A percentile compares a stretch with the other conserved stretches of the same genome.
Evolutionary conservation across 2,113 vertebrate genomes (phyloP).

Genomic region (Sialia sialis): DNA sequence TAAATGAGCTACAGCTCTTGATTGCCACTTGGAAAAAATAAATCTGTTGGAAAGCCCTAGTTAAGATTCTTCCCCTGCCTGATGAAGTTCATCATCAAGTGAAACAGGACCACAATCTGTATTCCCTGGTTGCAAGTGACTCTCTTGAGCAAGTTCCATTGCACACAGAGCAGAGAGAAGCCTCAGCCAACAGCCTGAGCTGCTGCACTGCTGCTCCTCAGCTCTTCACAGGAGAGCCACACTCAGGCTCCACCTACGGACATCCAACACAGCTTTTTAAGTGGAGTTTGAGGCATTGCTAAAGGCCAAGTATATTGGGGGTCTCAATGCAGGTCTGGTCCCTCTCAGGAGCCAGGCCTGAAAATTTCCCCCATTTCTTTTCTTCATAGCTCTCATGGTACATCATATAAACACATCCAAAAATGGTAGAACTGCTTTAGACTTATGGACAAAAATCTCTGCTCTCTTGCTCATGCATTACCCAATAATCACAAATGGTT

Average conservation of each 20-base stretch:
- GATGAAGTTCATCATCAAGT: neutral
- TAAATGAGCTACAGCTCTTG: neutral
- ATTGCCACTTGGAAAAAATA: neutral
- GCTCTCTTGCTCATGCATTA: neutral
- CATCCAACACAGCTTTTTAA: neutral
- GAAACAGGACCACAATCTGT: neutral
- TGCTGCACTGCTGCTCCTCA: neutral
- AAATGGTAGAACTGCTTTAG: neutral
- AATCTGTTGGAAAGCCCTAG: neutral
- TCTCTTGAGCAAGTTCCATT: neutral
- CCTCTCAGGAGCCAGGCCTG: neutral
- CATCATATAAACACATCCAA: neutral
- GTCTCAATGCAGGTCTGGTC: neutral
- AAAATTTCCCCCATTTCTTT: neutral
- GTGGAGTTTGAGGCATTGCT: neutral
- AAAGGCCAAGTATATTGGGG: neutral
- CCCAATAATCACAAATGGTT: neutral
- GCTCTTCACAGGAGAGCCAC: neutral
- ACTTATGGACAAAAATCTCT: neutral
- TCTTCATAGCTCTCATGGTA: accelerated
- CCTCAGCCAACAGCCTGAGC: neutral
- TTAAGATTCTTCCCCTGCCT: neutral
- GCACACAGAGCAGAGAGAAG: neutral
- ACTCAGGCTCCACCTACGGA: neutral
- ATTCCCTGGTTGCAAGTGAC: neutral